Percentiles rank a stretch among this genome's conserved stretches.
phyloP scores from a whole-genome alignment of 2,888 invertebrate species.

The Galerucella pusilla region DNA sequence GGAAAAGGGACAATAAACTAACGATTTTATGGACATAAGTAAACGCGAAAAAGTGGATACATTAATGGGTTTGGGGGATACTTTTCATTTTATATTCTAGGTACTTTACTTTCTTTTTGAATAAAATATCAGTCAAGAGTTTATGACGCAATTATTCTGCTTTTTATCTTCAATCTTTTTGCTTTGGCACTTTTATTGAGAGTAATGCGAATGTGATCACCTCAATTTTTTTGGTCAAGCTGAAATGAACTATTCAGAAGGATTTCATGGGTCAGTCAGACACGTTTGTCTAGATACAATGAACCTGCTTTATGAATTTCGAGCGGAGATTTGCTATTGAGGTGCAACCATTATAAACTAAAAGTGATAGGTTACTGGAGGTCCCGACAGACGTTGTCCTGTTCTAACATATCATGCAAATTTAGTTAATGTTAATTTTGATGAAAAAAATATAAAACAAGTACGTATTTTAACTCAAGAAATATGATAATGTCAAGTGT shows the following conservation, averaged over 20 bases:
- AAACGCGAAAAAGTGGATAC: constrained; percentile 33
- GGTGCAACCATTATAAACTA: no score
- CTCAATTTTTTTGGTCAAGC: neutral
- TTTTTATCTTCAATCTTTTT: constrained; percentile 18
- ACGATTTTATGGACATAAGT: constrained; percentile 41
- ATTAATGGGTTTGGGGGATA: constrained; percentile 30
- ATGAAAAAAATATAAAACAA: no score
- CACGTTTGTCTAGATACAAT: no score
- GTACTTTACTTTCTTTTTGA: constrained; percentile 20
- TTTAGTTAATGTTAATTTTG: no score
- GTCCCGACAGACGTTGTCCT: no score
- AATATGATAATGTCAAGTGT: no score
- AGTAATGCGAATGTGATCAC: neutral
- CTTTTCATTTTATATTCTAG: constrained; percentile 33
- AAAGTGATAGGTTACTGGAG: no score
- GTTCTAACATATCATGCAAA: no score
- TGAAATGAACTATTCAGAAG: neutral
- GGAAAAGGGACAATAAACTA: constrained; percentile 41
- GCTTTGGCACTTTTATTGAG: neutral
- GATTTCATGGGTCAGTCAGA: no score
- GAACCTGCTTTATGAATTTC: no score
- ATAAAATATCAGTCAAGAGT: constrained; percentile 25
- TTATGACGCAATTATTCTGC: constrained; percentile 21
- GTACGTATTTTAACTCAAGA: no score
- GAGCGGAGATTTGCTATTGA: no score